A percentile compares a stretch with the other conserved stretches of the same genome.
Conservation (phyloP, 2,888 invertebrate species). For the Nomada flava region DNA sequence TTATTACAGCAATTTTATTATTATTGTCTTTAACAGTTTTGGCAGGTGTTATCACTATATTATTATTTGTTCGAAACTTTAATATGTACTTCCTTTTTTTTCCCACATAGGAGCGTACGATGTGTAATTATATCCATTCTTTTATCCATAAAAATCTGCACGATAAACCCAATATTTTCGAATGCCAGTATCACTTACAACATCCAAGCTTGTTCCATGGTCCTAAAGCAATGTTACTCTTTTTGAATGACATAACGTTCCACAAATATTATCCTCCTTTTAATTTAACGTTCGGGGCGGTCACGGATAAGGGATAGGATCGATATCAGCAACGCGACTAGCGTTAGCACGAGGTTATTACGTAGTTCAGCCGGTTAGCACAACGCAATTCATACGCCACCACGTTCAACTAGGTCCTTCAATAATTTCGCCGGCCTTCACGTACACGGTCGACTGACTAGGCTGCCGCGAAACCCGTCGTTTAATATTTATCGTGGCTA, state of each 20-base stretch:
- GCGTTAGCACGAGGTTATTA: slow-evolving; percentile 12
- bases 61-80: too few relatives aligned
- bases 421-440: slow-evolving; percentile 39
- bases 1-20: too few relatives aligned
- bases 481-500: slow-evolving; percentile 52
- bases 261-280: background rate
- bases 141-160: too few relatives aligned
- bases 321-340: slow-evolving; percentile 20
- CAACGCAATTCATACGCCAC: slow-evolving; percentile 17
- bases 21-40: too few relatives aligned
- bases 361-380: slow-evolving; percentile 11
- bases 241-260: too few relatives aligned
- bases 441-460: background rate
- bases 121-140: too few relatives aligned
- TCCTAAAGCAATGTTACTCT: background rate
- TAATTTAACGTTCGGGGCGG: background rate
- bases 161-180: too few relatives aligned
- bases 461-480: slow-evolving; percentile 5
- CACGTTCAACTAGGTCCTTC: slow-evolving; percentile 16
- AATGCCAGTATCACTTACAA: too few relatives aligned
- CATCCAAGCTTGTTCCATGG: background rate
- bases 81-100: too few relatives aligned
- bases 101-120: too few relatives aligned
- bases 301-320: slow-evolving; percentile 11
- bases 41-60: too few relatives aligned